These are phyloP conservation scores for Desmophyllum pertusum DNA, from an alignment of 92 coral and sea anemone genomes.

Conservation along the genomic window DNA sequence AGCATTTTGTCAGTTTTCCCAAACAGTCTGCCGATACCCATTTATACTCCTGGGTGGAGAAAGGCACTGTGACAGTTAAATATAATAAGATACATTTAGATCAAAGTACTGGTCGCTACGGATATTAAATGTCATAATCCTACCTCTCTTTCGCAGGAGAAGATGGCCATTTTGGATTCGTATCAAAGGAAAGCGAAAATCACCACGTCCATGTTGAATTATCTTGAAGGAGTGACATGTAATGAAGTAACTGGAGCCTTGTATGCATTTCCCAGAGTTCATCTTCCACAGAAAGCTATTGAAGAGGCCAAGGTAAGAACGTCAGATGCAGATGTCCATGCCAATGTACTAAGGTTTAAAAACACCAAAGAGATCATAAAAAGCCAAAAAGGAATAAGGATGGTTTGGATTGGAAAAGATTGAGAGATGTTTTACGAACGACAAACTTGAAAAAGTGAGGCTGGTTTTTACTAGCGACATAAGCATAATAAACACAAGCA, in stretches of 20 bases:
- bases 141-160: slow-evolving; percentile 62
- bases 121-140: background rate
- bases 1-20: too few relatives aligned
- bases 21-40: too few relatives aligned
- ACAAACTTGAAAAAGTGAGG: too few relatives aligned
- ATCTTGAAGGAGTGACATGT: slow-evolving; percentile 77
- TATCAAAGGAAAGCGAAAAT: slow-evolving; percentile 73
- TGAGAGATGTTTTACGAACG: too few relatives aligned
- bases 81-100: background rate
- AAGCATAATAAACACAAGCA: too few relatives aligned
- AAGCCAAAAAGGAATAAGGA: too few relatives aligned
- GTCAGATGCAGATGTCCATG: background rate
- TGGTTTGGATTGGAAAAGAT: too few relatives aligned
- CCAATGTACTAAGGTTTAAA: too few relatives aligned
- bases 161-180: slow-evolving; percentile 65
- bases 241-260: slow-evolving; percentile 77
- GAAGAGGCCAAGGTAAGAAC: slow-evolving; percentile 71
- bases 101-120: background rate
- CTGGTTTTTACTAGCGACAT: too few relatives aligned
- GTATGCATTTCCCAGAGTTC: slow-evolving; percentile 82
- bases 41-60: too few relatives aligned
- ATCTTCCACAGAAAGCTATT: slow-evolving; percentile 76
- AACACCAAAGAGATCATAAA: too few relatives aligned
- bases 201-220: slow-evolving; percentile 69
- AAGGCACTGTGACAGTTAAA: too few relatives aligned